These are phyloP conservation scores for Struthio camelus DNA, from an alignment of 2,113 vertebrate genomes.

Conservation along the genomic window DNA sequence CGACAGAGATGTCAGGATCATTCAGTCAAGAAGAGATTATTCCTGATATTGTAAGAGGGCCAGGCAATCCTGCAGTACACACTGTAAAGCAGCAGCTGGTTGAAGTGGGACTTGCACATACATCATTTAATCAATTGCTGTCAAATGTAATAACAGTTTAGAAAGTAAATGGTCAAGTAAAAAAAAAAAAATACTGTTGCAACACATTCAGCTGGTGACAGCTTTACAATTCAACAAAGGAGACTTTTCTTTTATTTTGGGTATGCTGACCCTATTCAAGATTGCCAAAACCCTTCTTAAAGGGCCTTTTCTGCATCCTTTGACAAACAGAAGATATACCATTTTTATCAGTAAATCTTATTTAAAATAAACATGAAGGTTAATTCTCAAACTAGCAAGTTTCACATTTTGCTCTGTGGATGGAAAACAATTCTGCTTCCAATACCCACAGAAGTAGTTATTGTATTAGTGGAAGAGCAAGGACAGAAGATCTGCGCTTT, in stretches of 20 bases:
- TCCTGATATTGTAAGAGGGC: neutral
- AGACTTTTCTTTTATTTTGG: neutral
- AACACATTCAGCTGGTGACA: neutral
- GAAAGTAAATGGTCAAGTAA: neutral
- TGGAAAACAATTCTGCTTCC: neutral
- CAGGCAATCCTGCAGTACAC: neutral
- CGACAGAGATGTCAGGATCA: neutral
- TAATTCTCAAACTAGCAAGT: neutral
- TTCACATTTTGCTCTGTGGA: neutral
- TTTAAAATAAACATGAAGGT: neutral
- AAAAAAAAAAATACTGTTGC: neutral
- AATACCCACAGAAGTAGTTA: neutral
- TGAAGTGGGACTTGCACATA: neutral
- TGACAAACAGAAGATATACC: neutral
- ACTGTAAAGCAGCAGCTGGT: neutral
- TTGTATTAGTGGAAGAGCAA: neutral
- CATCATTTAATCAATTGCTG: neutral
- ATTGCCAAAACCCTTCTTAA: neutral
- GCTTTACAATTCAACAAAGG: neutral
- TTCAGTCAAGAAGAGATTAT: rapidly evolving
- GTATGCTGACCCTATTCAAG: neutral
- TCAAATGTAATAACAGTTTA: neutral
- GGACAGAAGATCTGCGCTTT: neutral
- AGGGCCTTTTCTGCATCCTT: neutral
- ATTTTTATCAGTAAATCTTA: neutral